These are phyloP conservation scores for Alentia gelatinosa DNA, from an alignment of 2,888 invertebrate genomes.

Conservation along the genomic window DNA sequence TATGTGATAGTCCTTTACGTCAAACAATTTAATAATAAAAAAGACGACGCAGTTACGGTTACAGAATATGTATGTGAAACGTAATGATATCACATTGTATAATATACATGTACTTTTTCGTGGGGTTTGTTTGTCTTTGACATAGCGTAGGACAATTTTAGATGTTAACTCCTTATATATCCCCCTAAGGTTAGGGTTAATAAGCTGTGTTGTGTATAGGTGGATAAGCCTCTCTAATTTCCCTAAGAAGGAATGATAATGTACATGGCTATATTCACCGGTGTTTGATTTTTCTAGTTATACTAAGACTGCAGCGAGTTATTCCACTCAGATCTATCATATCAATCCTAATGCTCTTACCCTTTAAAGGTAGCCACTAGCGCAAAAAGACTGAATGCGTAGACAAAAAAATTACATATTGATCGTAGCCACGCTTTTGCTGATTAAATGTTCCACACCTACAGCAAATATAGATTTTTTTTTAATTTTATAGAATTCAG, in stretches of 20 bases:
- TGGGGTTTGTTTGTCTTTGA: background rate
- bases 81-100: background rate
- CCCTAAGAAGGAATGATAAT: background rate
- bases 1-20: constrained; percentile 13
- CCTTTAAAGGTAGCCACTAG: background rate
- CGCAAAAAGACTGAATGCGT: background rate
- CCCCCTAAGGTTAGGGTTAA: background rate
- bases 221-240: too few species aligned
- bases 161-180: background rate
- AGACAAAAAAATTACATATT: too few species aligned
- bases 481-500: too few species aligned
- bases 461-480: too few species aligned
- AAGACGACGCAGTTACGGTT: background rate
- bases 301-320: background rate
- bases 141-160: background rate
- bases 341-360: background rate
- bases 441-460: background rate
- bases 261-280: background rate
- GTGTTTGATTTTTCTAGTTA: too few species aligned
- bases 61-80: too few species aligned
- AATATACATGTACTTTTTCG: background rate
- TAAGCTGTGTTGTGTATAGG: background rate
- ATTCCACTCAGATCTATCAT: background rate
- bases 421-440: too few species aligned
- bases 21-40: too few species aligned